Evolutionary conservation across 2,113 vertebrate genomes (phyloP), one percentile per base, ranked within the genome.

Genomic region (Desmodus rotundus): DNA sequence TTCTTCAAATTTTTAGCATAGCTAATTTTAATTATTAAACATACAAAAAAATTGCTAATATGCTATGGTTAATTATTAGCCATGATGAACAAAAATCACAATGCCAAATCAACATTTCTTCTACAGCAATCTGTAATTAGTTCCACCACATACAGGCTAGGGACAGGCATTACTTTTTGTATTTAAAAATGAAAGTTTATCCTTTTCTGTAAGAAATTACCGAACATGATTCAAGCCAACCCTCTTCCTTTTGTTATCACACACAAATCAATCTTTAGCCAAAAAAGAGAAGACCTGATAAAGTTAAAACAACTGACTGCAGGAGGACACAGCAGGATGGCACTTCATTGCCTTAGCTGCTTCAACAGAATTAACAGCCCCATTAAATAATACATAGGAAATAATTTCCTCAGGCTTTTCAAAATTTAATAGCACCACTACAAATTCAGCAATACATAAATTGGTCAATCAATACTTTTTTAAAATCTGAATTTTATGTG

Each of bases 81-180:
- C 45, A 93, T 17, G 56, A 50, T n/a, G 56, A 91, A 93, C 70
- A 61, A 94, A 93, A 84, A 68, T 56, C 58, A 72, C 26, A 82
- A 91, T 52, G 87, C 26, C 28, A 93, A 93, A 72, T 90, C 89
- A 89, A 31, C 41, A 83, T 65, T 97, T 95, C 72, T 88, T 93
- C 65, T 84, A 87, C 13, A 83, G 78, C 36, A 77, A 89, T 63
- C 43, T 89, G 28, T 38, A 43, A 81, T 17, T 50, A 70, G 74
- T 36, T 81, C 74, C 70, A 24, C 2, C 5, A 4, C 65, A 76
- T 41, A 47, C 11, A 92, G 41, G 73, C 47, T 38, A 58, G 31
- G 20, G 33, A 61, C 5, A 5, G 54, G 38, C 24, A 78, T 52
- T 67, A 26, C 20, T 91, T 33, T 63, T 22, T 26, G 1, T 50